Evolutionary conservation across 2,797 vertebrate genomes (phyloP).

Genomic region (Mionectes olivaceus): DNA sequence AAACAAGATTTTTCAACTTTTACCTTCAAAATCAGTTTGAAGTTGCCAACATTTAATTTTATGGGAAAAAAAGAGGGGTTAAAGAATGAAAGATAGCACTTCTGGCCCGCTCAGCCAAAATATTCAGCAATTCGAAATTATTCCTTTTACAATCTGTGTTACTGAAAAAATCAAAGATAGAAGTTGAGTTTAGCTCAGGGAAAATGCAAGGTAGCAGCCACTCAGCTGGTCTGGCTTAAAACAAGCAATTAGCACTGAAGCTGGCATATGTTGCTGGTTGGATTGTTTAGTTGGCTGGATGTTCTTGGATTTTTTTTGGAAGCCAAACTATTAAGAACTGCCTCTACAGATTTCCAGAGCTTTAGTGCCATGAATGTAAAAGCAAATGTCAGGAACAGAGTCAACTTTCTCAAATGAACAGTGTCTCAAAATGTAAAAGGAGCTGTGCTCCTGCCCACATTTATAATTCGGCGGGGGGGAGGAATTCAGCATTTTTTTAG

Average conservation of each 20-base stretch:
- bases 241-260: background rate
- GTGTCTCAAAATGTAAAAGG: background rate
- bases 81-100: background rate
- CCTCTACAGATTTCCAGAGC: background rate
- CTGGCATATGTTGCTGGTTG: background rate
- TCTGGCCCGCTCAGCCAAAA: background rate
- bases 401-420: constrained; percentile 2
- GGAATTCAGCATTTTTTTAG: background rate
- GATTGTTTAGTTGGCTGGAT: background rate
- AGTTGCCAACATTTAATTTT: background rate
- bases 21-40: background rate
- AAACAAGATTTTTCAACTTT: background rate
- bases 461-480: background rate
- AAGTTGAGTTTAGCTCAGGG: background rate
- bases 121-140: background rate
- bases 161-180: background rate
- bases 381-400: constrained; percentile 4
- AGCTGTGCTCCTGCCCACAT: background rate
- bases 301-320: background rate
- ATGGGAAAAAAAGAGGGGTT: background rate
- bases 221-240: background rate
- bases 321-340: background rate
- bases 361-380: background rate
- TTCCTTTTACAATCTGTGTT: background rate
- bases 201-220: background rate